These are phyloP conservation scores for Aethes cnicana DNA, from an alignment of 2,888 invertebrate genomes.

Conservation along the genomic window DNA sequence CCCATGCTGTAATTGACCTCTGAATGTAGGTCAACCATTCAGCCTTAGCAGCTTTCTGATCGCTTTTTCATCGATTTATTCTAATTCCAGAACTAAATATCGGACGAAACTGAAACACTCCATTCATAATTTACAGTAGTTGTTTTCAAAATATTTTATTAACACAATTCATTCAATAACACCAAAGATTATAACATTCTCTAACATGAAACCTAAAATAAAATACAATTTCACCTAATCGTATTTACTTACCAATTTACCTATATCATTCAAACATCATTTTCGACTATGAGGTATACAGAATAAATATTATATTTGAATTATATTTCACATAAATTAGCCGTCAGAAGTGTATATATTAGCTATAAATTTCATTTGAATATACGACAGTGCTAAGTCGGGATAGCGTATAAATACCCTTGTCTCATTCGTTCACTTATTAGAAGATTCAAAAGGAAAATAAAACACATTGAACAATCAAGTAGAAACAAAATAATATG, in stretches of 20 bases:
- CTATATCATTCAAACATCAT: constrained; percentile 82
- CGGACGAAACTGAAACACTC: constrained; percentile 61
- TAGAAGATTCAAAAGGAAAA: constrained; percentile 69
- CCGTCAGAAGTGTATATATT: constrained; percentile 68
- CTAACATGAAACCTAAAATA: constrained; percentile 83
- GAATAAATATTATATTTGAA: constrained; percentile 74
- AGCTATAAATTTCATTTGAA: constrained; percentile 49
- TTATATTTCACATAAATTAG: constrained; percentile 65
- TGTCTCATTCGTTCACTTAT: constrained; percentile 55
- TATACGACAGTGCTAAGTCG: constrained; percentile 63
- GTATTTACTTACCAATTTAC: constrained; percentile 80
- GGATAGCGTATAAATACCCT: constrained; percentile 51
- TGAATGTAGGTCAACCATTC: constrained; percentile 19
- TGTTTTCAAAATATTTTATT: constrained; percentile 83
- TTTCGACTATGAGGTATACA: constrained; percentile 80
- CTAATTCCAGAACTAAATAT: constrained; percentile 24
- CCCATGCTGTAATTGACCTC: constrained; percentile 3
- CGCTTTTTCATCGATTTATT: constrained; percentile 15
- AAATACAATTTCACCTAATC: constrained; percentile 78
- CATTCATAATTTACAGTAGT: constrained; percentile 73
- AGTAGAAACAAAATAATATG: constrained; percentile 87
- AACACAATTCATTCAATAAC: constrained; percentile 84
- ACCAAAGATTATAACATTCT: constrained; percentile 83
- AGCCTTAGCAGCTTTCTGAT: constrained; percentile 11
- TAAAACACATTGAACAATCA: constrained; percentile 76